Evolutionary conservation across 2,113 vertebrate genomes (phyloP), one percentile per base, ranked within the genome.

Genomic region (Oryzias woworae): DNA sequence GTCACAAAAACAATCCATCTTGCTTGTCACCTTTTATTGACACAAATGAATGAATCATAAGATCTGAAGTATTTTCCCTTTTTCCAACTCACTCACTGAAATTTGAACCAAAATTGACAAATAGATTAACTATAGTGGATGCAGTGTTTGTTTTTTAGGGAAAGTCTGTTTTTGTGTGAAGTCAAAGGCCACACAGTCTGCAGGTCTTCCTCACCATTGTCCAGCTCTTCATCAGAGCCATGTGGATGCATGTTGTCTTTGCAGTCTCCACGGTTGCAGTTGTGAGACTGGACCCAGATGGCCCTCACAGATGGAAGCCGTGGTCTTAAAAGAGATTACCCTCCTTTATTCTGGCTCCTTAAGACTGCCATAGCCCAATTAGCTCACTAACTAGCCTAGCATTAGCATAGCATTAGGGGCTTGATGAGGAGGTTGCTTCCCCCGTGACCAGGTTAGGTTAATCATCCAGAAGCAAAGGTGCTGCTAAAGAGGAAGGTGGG

Each of bases 301-400:
- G 93, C 78, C 78, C 65, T 90, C 89, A 82, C 93, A 94, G 91
- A 93, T 95, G 94, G 91, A 85, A 87, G 78, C 81, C 81, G 84
- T 81, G 88, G 89, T 92, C 89, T 92, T 94, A 93, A 87, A 87
- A 62, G 89, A 90, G 91, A 94, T 95, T 94, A 87, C 91, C 82
- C 77, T 86, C 83, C 83, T 91, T 82, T 90, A 82, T 91, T 91
- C 78, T 86, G 18, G 64, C 81, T 87, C 78, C 80, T 90, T 86
- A 89, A 91, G 73, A 87, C 84, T 20, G 26, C 81, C 87, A 71
- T 78, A 79, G 83, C 77, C 82, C 78, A 86, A 69, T 90, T 90
- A 88, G 73, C 69, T 49, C 0, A 42, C 78, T 75, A 68, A 56
- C 73, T 54, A 68, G 43, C 74, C 54, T 69, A 71, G 73, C 72